phyloP scores from a whole-genome alignment of 2,113 vertebrate genomes.

The Sprattus sprattus region DNA sequence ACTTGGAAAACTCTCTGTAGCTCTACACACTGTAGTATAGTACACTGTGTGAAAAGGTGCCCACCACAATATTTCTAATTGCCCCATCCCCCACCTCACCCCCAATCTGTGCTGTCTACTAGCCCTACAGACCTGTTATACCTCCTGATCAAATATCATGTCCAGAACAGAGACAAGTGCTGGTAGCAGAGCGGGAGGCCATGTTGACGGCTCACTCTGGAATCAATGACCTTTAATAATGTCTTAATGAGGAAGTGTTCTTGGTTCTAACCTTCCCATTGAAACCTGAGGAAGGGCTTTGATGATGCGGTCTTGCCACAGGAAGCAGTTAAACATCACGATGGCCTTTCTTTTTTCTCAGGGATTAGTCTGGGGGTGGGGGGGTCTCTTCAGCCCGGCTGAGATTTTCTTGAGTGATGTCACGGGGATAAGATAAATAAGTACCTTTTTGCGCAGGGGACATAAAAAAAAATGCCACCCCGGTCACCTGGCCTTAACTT shows the following conservation, averaged over 20 bases:
- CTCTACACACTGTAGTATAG: no score
- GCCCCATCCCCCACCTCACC: no score
- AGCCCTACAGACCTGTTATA: no score
- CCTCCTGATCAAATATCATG: background rate
- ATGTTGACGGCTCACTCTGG: background rate
- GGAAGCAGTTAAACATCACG: constrained; percentile 28
- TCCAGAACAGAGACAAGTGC: background rate
- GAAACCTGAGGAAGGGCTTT: constrained; percentile 44
- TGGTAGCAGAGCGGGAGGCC: background rate
- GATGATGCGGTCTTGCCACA: constrained; percentile 34
- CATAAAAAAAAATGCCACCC: constrained; percentile 53
- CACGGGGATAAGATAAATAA: constrained; percentile 60
- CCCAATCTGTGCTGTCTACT: no score
- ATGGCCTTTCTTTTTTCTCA: constrained; percentile 28
- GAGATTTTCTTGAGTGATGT: constrained; percentile 56
- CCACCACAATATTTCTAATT: no score
- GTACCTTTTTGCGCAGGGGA: constrained; percentile 61
- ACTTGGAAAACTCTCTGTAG: no score
- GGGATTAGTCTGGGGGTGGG: constrained; percentile 52
- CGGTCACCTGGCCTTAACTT: constrained; percentile 68
- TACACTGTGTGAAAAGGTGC: no score
- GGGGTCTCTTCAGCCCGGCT: constrained; percentile 47
- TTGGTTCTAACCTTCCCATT: constrained; percentile 28
- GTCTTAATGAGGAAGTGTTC: constrained; percentile 41
- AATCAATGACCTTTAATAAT: constrained; percentile 36